A percentile compares a stretch with the other conserved stretches of the same genome.
These are phyloP conservation scores for Drosophila limbata DNA, from an alignment of 2,888 invertebrate genomes.

Conservation along the genomic window DNA sequence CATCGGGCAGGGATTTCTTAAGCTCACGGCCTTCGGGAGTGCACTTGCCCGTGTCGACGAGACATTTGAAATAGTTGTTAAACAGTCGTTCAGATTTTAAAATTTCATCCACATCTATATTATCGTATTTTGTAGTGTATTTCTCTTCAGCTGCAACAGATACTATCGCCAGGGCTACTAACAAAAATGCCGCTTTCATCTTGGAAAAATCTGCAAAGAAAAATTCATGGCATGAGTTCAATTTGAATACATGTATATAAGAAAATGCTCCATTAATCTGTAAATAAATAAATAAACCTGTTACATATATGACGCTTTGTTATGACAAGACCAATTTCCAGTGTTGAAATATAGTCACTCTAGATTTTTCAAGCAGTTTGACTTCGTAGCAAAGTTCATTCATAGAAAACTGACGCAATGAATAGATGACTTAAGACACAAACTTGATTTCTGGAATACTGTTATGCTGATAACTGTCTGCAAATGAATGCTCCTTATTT, in stretches of 20 bases:
- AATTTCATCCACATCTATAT: conserved; percentile 89
- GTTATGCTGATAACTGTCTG: background rate
- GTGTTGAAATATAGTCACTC: too few relatives aligned
- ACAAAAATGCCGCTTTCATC: conserved; percentile 63
- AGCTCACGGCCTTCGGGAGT: conserved; percentile 89
- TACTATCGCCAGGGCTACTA: conserved; percentile 80
- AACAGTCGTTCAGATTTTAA: conserved; percentile 88
- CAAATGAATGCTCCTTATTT: background rate
- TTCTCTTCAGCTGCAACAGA: conserved; percentile 85
- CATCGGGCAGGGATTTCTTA: conserved; percentile 91
- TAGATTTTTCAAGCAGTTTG: too few relatives aligned
- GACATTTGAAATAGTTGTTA: conserved; percentile 88
- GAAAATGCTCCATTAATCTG: too few relatives aligned
- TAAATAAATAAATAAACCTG: too few relatives aligned
- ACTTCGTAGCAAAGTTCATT: too few relatives aligned
- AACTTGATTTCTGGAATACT: background rate
- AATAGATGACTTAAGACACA: conserved; percentile 10
- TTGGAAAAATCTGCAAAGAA: conserved; percentile 27
- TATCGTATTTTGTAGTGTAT: conserved; percentile 90
- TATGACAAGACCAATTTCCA: too few relatives aligned
- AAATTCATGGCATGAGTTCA: background rate
- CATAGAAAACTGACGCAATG: background rate
- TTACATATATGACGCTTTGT: too few relatives aligned
- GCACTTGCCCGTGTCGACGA: conserved; percentile 88
- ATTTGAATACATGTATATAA: too few relatives aligned